Percentiles rank a stretch among this genome's conserved stretches.
Evolutionary conservation across 2,888 invertebrate species (phyloP).

Genomic region (Ptychoptera albimana): DNA sequence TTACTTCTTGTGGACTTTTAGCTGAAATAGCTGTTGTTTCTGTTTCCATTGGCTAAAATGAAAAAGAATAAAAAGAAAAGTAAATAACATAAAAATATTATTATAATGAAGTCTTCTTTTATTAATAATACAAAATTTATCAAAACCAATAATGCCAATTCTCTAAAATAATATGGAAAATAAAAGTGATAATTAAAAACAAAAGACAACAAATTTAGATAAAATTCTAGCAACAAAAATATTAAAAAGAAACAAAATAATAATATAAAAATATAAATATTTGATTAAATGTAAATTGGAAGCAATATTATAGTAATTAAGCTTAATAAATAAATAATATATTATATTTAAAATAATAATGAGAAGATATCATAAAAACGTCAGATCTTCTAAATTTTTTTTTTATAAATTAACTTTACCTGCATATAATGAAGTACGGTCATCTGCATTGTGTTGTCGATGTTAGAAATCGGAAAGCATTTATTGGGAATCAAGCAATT

Average conservation of each 20-base stretch:
- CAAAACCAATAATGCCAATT: too few species aligned
- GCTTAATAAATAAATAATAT: background rate
- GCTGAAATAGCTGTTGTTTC: conserved; percentile 3
- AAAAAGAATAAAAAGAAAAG: background rate
- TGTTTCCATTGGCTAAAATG: conserved; percentile 11
- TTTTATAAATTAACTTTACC: conserved; percentile 17
- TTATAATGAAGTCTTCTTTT: too few species aligned
- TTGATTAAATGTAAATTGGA: background rate
- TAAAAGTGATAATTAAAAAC: background rate
- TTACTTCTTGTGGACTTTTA: conserved; percentile 1
- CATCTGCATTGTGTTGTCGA: conserved; percentile 18
- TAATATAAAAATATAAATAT: background rate
- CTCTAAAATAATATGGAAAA: too few species aligned
- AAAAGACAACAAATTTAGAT: background rate
- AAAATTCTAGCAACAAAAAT: background rate
- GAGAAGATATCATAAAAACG: background rate
- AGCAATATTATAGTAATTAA: background rate
- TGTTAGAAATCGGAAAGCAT: conserved; percentile 5
- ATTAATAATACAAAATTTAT: too few species aligned
- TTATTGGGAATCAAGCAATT: conserved; percentile 4
- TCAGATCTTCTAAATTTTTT: background rate
- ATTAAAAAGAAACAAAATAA: background rate
- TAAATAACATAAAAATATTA: background rate
- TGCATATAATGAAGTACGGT: conserved; percentile 28
- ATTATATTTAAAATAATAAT: background rate